phyloP scores from a whole-genome alignment of 1,140 invertebrate species.

The Drosophila rhopaloa region DNA sequence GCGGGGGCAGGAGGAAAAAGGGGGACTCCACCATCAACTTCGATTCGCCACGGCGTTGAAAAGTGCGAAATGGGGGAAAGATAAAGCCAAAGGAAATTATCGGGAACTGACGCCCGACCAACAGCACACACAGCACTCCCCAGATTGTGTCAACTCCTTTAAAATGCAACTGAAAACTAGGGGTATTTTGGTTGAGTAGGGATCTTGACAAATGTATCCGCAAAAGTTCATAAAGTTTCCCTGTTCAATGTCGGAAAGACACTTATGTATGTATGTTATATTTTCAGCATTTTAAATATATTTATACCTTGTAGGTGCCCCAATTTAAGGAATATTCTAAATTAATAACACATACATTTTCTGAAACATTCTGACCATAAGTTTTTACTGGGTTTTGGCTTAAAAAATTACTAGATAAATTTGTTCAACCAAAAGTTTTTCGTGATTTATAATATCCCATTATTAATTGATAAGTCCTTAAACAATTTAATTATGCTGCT shows the following conservation, averaged over 20 bases:
- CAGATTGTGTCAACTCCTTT: constrained; percentile 42
- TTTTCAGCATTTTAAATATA: too few species aligned
- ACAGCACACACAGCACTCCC: constrained; percentile 30
- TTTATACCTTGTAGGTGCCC: not conserved
- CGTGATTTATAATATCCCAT: too few species aligned
- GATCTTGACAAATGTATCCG: not conserved
- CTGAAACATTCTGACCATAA: too few species aligned
- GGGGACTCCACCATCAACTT: constrained; percentile 16
- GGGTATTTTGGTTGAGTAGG: not conserved
- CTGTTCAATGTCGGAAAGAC: not conserved
- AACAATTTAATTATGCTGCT: not conserved
- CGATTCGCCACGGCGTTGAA: constrained; percentile 50
- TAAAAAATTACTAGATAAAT: too few species aligned
- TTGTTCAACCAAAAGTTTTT: too few species aligned
- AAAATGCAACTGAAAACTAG: not conserved
- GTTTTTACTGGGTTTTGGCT: too few species aligned
- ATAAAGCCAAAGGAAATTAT: constrained; percentile 46
- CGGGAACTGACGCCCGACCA: constrained; percentile 28
- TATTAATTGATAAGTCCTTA: too few species aligned
- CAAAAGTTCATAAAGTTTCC: not conserved
- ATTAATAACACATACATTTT: too few species aligned
- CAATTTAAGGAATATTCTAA: not conserved
- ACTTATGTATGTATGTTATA: too few species aligned
- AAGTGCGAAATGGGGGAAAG: constrained; percentile 32
- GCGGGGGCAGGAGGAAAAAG: not conserved